phyloP scores from a whole-genome alignment of 2,888 invertebrate genomes.

The Oasisia sp. region DNA sequence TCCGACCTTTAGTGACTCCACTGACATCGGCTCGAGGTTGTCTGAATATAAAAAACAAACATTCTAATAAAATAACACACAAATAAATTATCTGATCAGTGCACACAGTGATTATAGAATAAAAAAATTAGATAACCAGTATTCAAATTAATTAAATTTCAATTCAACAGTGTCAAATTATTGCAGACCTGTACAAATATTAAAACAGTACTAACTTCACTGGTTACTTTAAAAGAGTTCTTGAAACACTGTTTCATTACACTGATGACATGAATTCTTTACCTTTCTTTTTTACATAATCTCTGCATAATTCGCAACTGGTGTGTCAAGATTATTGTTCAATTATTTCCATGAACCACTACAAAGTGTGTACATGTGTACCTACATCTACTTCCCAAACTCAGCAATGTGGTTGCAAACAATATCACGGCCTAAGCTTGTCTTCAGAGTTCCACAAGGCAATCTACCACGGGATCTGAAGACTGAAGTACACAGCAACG shows the following conservation, averaged over 20 bases:
- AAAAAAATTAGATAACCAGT: too few species aligned
- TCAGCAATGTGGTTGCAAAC: too few species aligned
- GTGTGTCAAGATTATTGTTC: neutral
- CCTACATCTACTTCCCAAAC: too few species aligned
- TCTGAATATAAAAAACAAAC: conserved; percentile 13
- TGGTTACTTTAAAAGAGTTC: neutral
- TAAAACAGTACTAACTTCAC: neutral
- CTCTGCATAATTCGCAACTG: neutral
- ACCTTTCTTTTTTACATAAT: neutral
- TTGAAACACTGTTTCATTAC: neutral
- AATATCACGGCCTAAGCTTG: too few species aligned
- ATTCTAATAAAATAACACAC: neutral
- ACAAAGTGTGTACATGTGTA: neutral
- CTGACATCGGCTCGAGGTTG: conserved; percentile 22
- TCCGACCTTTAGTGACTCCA: conserved; percentile 74
- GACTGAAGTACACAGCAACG: too few species aligned
- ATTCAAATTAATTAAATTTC: too few species aligned
- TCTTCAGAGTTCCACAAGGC: too few species aligned
- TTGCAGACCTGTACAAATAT: neutral
- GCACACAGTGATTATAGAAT: too few species aligned
- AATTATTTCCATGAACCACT: conserved; percentile 5
- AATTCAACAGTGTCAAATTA: too few species aligned
- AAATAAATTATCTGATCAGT: neutral
- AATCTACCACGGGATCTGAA: too few species aligned
- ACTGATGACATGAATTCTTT: neutral